phyloP scores from a whole-genome alignment of 2,113 vertebrate genomes.

The Phaethornis superciliosus region DNA sequence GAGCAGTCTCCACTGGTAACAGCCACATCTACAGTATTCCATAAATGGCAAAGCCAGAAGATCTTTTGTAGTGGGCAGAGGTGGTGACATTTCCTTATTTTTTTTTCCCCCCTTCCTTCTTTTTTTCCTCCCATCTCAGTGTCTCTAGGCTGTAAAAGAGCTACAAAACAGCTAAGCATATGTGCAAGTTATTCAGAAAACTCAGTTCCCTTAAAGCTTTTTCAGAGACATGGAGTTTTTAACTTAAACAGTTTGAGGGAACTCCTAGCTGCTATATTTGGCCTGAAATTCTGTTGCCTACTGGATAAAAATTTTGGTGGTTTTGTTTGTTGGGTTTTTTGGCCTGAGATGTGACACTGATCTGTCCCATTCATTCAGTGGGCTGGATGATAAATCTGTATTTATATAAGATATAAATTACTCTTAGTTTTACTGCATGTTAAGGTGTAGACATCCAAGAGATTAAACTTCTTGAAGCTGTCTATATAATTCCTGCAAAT shows the following conservation, averaged over 20 bases:
- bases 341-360: neutral
- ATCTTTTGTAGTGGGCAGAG: neutral
- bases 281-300: slow-evolving; percentile 33
- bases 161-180: neutral
- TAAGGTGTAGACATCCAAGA: neutral
- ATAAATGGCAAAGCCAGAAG: neutral
- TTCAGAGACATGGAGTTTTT: slow-evolving; percentile 2
- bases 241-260: neutral
- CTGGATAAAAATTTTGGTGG: neutral
- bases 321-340: neutral
- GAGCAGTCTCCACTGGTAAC: neutral
- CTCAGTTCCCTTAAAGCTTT: slow-evolving; percentile 8
- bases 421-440: neutral
- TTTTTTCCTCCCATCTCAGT: neutral
- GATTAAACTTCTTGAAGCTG: neutral
- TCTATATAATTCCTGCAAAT: slow-evolving; percentile 23
- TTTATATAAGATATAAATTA: slow-evolving; percentile 17
- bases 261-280: neutral
- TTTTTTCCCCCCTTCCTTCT: neutral
- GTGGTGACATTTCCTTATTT: neutral
- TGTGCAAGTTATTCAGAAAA: neutral
- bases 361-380: slow-evolving; percentile 1
- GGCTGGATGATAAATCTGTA: slow-evolving; percentile 32
- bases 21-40: neutral
- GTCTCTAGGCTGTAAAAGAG: slow-evolving; percentile 23